Conservation (phyloP, 2,888 invertebrate genomes). For the Didymodactylos carnosus region DNA sequence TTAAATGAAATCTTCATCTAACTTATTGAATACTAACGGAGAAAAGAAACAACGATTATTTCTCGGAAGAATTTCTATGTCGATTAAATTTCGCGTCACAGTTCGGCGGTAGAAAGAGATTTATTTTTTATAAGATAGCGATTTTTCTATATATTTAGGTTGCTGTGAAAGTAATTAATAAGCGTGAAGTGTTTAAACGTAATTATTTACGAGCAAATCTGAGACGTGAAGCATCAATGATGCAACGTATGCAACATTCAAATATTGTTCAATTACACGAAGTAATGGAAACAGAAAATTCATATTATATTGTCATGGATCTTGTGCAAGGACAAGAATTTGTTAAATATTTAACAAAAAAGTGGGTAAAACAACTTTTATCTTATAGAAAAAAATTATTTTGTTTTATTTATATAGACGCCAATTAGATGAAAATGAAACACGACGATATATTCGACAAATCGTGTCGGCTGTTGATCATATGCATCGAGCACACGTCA, state of each 20-base stretch:
- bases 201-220: slow-evolving; percentile 23
- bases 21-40: no score
- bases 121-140: no score
- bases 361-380: slow-evolving; percentile 8
- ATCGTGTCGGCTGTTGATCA: slow-evolving; percentile 25
- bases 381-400: background rate
- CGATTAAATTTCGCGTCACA: no score
- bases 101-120: no score
- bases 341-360: slow-evolving; percentile 20
- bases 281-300: slow-evolving; percentile 28
- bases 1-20: no score
- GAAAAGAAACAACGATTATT: no score
- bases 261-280: slow-evolving; percentile 25
- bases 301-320: slow-evolving; percentile 27
- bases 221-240: slow-evolving; percentile 24
- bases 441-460: slow-evolving; percentile 23
- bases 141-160: no score
- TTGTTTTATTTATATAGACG: slow-evolving; percentile 17
- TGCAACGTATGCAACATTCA: slow-evolving; percentile 24
- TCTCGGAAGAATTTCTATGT: no score
- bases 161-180: slow-evolving; percentile 27
- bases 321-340: slow-evolving; percentile 23
- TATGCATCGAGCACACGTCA: slow-evolving; percentile 20
- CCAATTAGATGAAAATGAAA: slow-evolving; percentile 22
- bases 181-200: slow-evolving; percentile 21